Conservation (phyloP, 30 jellyfish, hydroid and myxozoan species). For the Mastigias papua region DNA sequence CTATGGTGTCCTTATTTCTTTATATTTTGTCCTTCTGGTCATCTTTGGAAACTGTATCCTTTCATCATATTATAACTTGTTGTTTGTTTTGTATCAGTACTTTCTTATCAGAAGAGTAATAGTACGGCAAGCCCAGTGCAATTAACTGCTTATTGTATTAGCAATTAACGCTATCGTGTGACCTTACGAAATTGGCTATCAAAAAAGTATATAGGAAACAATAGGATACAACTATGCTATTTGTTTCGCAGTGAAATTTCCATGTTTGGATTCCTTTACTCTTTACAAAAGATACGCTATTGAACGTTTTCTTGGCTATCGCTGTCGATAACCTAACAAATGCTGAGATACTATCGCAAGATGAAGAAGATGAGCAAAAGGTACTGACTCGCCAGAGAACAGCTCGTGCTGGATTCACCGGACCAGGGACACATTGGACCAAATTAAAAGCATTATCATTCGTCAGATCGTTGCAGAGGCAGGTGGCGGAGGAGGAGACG, state of each 20-base stretch:
- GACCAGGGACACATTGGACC: constrained; percentile 69
- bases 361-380: constrained; percentile 87
- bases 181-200: too few species aligned
- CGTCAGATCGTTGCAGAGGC: constrained; percentile 78
- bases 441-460: constrained; percentile 73
- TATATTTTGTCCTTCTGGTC: constrained; percentile 90
- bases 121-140: too few species aligned
- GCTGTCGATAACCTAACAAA: constrained; percentile 98
- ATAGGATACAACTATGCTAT: too few species aligned
- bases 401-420: constrained; percentile 73
- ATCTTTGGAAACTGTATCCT: constrained; percentile 98
- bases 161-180: too few species aligned
- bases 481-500: constrained; percentile 69
- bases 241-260: neutral
- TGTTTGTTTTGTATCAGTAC: too few species aligned
- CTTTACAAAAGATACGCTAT: constrained; percentile 74
- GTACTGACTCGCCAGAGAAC: constrained; percentile 39
- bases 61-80: too few species aligned
- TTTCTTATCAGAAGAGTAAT: too few species aligned
- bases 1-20: constrained; percentile 64
- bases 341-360: constrained; percentile 96
- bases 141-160: too few species aligned
- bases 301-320: constrained; percentile 94
- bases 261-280: neutral
- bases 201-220: too few species aligned